Evolutionary conservation across 2,888 invertebrate genomes (phyloP).

Genomic region (Alloscopus bannaensis): DNA sequence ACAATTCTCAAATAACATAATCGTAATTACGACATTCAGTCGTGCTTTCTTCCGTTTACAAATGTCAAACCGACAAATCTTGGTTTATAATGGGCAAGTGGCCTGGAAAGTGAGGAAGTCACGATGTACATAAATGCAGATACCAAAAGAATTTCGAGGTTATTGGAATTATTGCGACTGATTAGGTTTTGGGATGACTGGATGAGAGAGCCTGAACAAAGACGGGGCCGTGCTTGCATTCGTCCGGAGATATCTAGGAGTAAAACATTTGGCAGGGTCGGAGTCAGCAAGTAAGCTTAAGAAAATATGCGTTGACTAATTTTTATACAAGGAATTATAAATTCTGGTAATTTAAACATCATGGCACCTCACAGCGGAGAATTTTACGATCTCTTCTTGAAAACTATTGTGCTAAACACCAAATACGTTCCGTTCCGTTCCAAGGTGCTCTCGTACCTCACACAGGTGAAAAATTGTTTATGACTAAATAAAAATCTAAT

Average conservation of each 20-base stretch:
- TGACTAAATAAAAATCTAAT: not conserved
- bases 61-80: no score
- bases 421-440: constrained; percentile 92
- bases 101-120: no score
- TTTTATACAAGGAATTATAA: constrained; percentile 4
- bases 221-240: constrained; percentile 92
- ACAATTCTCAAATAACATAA: constrained; percentile 88
- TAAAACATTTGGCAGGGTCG: constrained; percentile 95
- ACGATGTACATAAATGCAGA: not conserved
- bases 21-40: constrained; percentile 84
- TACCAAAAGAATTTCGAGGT: not conserved
- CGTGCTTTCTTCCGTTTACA: no score
- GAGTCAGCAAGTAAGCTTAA: constrained; percentile 82
- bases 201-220: constrained; percentile 94
- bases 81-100: no score
- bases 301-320: not conserved
- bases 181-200: constrained; percentile 98
- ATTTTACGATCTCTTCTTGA: constrained; percentile 96
- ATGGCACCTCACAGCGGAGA: constrained; percentile 84
- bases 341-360: not conserved
- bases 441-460: constrained; percentile 90
- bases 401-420: constrained; percentile 93
- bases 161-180: constrained; percentile 8
- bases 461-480: constrained; percentile 79
- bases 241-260: constrained; percentile 97